phyloP scores from a whole-genome alignment of 2,113 vertebrate genomes.

The Sceloporus tristichus region DNA sequence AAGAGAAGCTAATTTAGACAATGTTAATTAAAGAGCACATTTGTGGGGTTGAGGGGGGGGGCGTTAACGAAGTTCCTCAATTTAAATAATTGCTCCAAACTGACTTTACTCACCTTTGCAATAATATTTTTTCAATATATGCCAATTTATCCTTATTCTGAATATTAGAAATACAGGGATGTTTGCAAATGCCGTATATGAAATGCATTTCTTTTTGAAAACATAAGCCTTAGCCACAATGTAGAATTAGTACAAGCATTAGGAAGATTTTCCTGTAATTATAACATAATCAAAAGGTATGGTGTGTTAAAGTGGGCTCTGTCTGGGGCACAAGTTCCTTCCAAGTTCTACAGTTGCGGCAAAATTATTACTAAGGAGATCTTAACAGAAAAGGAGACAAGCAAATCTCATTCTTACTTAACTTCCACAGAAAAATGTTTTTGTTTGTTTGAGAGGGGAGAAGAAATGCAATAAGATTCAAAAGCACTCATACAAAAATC shows the following conservation, averaged over 20 bases:
- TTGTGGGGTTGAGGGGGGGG: neutral
- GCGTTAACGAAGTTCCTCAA: neutral
- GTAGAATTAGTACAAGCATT: neutral
- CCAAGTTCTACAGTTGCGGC: constrained; percentile 12
- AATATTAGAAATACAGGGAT: neutral
- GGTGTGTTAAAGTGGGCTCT: neutral
- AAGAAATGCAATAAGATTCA: constrained; percentile 10
- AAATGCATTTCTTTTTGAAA: constrained; percentile 32
- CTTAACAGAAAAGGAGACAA: constrained; percentile 32
- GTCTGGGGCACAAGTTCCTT: constrained; percentile 26
- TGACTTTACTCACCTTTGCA: constrained; percentile 12
- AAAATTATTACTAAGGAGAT: constrained; percentile 49
- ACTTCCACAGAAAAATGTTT: constrained; percentile 32
- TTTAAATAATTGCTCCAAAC: accelerated
- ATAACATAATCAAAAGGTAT: constrained; percentile 31
- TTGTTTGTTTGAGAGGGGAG: too few relatives aligned
- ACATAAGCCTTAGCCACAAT: constrained; percentile 39
- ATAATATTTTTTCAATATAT: accelerated
- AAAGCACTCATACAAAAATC: constrained; percentile 39
- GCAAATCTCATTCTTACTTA: constrained; percentile 32
- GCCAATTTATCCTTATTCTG: neutral
- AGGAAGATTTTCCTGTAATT: constrained; percentile 34
- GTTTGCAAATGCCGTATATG: neutral
- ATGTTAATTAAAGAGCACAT: neutral
- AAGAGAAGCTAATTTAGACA: neutral